Evolutionary conservation across 2,113 vertebrate species (phyloP).

Genomic region (Psilopsiagon aymara): DNA sequence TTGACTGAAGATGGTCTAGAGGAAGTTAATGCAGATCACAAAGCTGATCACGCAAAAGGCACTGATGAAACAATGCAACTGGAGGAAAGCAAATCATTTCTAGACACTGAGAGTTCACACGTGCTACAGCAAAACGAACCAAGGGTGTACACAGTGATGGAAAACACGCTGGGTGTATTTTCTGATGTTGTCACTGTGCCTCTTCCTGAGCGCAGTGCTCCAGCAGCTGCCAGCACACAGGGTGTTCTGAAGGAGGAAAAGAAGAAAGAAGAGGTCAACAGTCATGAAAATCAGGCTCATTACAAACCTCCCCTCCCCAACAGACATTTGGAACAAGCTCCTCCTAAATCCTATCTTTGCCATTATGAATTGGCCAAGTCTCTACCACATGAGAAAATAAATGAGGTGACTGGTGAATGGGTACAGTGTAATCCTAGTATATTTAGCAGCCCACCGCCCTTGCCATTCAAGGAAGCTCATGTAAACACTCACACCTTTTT

Average conservation of each 20-base stretch:
- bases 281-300: slow-evolving; percentile 31
- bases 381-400: slow-evolving; percentile 55
- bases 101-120: background rate
- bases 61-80: background rate
- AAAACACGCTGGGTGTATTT: accelerated
- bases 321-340: slow-evolving; percentile 52
- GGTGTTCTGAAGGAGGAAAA: background rate
- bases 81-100: background rate
- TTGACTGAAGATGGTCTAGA: background rate
- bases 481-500: slow-evolving; percentile 70
- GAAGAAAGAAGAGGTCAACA: slow-evolving; percentile 2
- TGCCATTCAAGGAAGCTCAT: slow-evolving; percentile 76
- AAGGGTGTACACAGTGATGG: accelerated
- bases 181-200: background rate
- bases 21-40: background rate
- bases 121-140: background rate
- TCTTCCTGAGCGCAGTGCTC: background rate
- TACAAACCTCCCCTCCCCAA: slow-evolving; percentile 39
- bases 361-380: slow-evolving; percentile 68
- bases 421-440: slow-evolving; percentile 68
- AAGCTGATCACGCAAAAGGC: background rate
- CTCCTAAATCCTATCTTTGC: slow-evolving; percentile 66
- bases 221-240: background rate
- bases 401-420: slow-evolving; percentile 61
- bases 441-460: slow-evolving; percentile 62